These are phyloP conservation scores for Pseudorectes ferrugineus DNA, from an alignment of 2,113 vertebrate genomes.

Conservation along the genomic window DNA sequence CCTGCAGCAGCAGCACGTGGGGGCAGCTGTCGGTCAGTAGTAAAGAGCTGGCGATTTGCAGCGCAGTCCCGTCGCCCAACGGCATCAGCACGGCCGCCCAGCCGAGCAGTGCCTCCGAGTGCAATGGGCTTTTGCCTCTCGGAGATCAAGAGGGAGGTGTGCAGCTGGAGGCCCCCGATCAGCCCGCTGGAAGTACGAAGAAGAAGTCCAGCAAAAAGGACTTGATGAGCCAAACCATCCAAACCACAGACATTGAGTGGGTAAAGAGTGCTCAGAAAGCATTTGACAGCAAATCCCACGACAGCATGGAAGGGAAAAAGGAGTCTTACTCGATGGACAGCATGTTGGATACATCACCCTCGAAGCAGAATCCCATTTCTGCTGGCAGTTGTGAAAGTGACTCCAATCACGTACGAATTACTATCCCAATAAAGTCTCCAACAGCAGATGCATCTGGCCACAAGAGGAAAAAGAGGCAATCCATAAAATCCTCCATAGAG, in stretches of 20 bases:
- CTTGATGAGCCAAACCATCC: conserved; percentile 71
- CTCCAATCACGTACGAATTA: conserved; percentile 72
- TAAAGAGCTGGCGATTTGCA: conserved; percentile 70
- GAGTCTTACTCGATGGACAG: conserved; percentile 73
- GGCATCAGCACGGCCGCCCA: conserved; percentile 20
- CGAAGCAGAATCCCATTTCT: conserved; percentile 69
- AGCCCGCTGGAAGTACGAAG: conserved; percentile 86
- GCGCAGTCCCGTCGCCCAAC: conserved; percentile 55
- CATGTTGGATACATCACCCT: conserved; percentile 48
- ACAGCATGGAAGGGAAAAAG: conserved; percentile 81
- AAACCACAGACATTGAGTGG: conserved; percentile 81
- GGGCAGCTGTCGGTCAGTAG: conserved; percentile 66
- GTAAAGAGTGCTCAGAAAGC: conserved; percentile 84
- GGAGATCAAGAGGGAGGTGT: conserved; percentile 79
- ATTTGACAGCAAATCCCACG: conserved; percentile 75
- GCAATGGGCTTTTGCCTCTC: conserved; percentile 68
- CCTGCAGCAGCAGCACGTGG: conserved; percentile 67
- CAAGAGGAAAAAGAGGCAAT: conserved; percentile 88
- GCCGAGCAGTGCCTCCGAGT: conserved; percentile 53
- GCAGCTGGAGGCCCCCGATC: conserved; percentile 81
- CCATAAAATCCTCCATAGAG: conserved; percentile 78
- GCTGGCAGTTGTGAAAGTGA: conserved; percentile 73
- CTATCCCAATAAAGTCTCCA: conserved; percentile 82
- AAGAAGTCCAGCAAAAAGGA: conserved; percentile 93
- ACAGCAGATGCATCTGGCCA: conserved; percentile 72